A percentile compares a stretch with the other conserved stretches of the same genome.
phyloP scores from a whole-genome alignment of 1,140 invertebrate genomes.

The Aphis gossypii region DNA sequence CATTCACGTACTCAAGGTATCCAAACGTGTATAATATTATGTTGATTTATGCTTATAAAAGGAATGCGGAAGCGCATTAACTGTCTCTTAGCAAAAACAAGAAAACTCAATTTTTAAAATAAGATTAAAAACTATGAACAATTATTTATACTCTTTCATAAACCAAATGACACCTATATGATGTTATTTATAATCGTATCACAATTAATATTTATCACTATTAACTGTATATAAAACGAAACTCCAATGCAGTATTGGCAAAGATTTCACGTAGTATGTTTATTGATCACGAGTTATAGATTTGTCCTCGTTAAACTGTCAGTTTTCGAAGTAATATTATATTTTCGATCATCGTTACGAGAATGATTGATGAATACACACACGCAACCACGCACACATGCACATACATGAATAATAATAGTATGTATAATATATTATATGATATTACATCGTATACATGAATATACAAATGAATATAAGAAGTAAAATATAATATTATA shows the following conservation, averaged over 20 bases:
- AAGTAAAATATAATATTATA: conserved; percentile 12
- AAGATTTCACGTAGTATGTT: neutral
- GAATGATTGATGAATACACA: conserved; percentile 7
- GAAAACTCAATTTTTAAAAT: neutral
- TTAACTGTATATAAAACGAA: neutral
- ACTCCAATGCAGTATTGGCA: neutral
- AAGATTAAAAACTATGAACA: neutral
- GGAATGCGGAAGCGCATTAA: neutral
- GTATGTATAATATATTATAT: neutral
- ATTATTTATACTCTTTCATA: neutral
- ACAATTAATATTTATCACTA: neutral
- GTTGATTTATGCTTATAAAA: neutral
- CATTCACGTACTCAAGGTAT: neutral
- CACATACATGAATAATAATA: neutral
- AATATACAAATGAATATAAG: neutral
- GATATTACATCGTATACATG: neutral
- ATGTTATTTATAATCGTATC: neutral
- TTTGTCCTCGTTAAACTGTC: conserved; percentile 20
- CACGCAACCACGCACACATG: neutral
- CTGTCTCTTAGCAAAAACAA: neutral
- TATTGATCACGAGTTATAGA: neutral
- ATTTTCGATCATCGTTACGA: neutral
- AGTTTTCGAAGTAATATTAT: neutral
- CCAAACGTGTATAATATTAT: neutral
- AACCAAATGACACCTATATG: neutral